Evolutionary conservation across 2,888 invertebrate species (phyloP).

Genomic region (Leptinotarsa rubiginosa): DNA sequence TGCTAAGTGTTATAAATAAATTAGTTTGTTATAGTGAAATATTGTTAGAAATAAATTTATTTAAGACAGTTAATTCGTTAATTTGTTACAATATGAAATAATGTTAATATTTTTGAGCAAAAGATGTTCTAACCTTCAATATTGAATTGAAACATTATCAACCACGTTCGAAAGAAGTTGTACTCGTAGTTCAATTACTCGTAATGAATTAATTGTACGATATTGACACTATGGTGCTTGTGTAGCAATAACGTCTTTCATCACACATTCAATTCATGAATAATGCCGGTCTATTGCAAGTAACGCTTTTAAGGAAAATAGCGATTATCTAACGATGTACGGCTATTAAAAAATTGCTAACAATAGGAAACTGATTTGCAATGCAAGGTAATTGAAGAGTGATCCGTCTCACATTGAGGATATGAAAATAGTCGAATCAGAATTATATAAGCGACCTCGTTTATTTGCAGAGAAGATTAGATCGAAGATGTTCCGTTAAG

Average conservation of each 20-base stretch:
- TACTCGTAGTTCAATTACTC: no score
- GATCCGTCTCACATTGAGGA: constrained; percentile 8
- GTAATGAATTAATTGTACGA: not conserved
- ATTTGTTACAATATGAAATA: no score
- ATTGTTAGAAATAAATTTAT: no score
- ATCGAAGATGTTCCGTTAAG: not conserved
- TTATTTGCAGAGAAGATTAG: not conserved
- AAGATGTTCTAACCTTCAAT: no score
- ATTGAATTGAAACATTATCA: no score
- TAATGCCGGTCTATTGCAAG: constrained; percentile 2
- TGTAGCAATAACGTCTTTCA: constrained; percentile 11
- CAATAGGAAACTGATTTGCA: constrained; percentile 11
- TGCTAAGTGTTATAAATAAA: no score
- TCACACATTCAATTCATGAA: constrained; percentile 1
- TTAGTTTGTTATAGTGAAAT: no score
- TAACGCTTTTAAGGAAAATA: not conserved
- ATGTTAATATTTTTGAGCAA: no score
- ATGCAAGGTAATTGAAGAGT: constrained; percentile 11
- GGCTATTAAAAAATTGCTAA: constrained; percentile 14
- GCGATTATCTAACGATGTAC: constrained; percentile 9
- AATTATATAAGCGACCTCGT: constrained; percentile 13
- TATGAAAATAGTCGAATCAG: constrained; percentile 4
- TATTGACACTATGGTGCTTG: not conserved
- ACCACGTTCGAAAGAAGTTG: no score
- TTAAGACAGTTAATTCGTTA: no score